Conservation (phyloP, 1,140 invertebrate species). For the Tribolium castaneum region DNA sequence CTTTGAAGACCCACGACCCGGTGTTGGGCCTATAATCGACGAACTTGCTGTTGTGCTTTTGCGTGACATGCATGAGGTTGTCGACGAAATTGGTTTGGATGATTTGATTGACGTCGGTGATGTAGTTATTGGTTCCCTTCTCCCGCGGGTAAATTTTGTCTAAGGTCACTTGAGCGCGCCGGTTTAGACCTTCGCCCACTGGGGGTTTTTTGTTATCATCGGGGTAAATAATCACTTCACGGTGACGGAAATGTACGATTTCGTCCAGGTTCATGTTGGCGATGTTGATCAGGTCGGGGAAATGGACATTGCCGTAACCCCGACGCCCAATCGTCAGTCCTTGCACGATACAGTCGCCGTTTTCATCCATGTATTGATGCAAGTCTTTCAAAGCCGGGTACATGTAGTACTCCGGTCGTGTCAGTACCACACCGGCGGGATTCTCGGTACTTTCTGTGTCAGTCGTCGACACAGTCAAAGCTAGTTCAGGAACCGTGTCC, state of each 20-base stretch:
- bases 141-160: constrained; percentile 95
- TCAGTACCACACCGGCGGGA: constrained; percentile 55
- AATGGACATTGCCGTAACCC: constrained; percentile 94
- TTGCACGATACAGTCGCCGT: constrained; percentile 87
- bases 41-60: constrained; percentile 89
- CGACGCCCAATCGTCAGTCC: constrained; percentile 86
- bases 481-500: not conserved
- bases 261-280: constrained; percentile 90
- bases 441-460: not conserved
- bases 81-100: constrained; percentile 87
- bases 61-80: constrained; percentile 85
- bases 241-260: constrained; percentile 80
- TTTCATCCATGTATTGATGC: constrained; percentile 69
- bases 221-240: constrained; percentile 80
- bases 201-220: constrained; percentile 79
- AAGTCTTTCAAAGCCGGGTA: constrained; percentile 85
- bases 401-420: constrained; percentile 83
- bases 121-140: constrained; percentile 82
- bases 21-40: constrained; percentile 95
- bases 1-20: constrained; percentile 95
- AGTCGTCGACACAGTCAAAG: not conserved
- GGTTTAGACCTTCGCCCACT: constrained; percentile 89
- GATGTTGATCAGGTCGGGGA: constrained; percentile 89
- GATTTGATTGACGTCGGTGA: constrained; percentile 84
- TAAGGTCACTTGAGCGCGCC: constrained; percentile 91